Conservation (phyloP, 2,113 vertebrate genomes). For the Anser cygnoides region DNA sequence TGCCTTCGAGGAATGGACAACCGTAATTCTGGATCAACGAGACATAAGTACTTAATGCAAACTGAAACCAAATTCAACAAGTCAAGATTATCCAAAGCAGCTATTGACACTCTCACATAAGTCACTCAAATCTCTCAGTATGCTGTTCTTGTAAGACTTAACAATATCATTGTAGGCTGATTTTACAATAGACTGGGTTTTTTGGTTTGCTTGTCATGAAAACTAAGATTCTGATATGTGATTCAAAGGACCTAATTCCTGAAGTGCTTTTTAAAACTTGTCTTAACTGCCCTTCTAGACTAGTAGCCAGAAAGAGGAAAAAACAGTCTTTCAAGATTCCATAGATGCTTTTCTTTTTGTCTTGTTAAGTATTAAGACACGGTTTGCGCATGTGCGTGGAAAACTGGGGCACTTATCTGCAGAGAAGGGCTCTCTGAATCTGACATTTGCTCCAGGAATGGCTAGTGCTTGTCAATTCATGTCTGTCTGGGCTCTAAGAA, state of each 20-base stretch:
- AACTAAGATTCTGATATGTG: background rate
- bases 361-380: background rate
- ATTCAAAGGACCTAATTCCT: background rate
- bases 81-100: background rate
- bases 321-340: background rate
- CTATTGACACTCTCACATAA: background rate
- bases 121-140: background rate
- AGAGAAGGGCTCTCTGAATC: background rate
- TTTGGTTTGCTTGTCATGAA: background rate
- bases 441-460: background rate
- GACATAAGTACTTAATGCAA: background rate
- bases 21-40: background rate
- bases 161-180: background rate
- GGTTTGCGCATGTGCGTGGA: background rate
- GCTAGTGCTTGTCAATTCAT: constrained; percentile 46
- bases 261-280: background rate
- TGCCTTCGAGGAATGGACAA: background rate
- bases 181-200: background rate
- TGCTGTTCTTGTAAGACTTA: background rate
- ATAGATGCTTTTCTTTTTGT: background rate
- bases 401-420: constrained; percentile 13
- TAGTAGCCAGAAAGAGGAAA: background rate
- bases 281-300: background rate
- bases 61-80: background rate
- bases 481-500: constrained; percentile 14